Evolutionary conservation across 2,113 vertebrate genomes (phyloP).

Genomic region (Salminus brasiliensis): DNA sequence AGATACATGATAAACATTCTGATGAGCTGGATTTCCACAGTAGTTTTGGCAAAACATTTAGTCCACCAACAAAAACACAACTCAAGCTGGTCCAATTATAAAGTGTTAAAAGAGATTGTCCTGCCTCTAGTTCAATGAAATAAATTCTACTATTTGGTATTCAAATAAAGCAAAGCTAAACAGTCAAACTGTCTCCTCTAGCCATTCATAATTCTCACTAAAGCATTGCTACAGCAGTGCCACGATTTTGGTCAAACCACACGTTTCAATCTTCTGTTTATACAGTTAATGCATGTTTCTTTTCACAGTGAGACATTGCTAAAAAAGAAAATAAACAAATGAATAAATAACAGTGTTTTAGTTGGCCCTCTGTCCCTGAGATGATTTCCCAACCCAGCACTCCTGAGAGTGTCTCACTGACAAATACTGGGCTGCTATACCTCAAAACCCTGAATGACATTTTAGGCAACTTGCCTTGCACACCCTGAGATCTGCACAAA

Average conservation of each 20-base stretch:
- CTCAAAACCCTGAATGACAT: not conserved
- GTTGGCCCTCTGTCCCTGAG: conserved; percentile 33
- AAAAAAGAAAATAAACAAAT: conserved; percentile 25
- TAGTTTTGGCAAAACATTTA: not conserved
- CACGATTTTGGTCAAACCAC: not conserved
- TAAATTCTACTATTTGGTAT: conserved; percentile 17
- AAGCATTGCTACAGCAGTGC: not conserved
- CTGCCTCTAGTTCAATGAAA: conserved; percentile 7
- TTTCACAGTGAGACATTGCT: conserved; percentile 15
- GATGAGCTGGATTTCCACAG: not conserved
- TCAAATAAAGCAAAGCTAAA: not conserved
- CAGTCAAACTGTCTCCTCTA: not conserved
- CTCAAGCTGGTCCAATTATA: conserved; percentile 13
- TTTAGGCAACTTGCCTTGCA: not conserved
- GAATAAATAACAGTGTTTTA: conserved; percentile 25
- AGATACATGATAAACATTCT: not conserved
- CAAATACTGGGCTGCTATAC: not conserved
- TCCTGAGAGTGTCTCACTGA: not conserved
- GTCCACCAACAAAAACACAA: not conserved
- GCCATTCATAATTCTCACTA: not conserved
- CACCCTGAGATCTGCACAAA: conserved; percentile 4
- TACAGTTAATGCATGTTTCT: conserved; percentile 29
- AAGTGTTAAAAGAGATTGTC: conserved; percentile 15
- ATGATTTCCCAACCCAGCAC: conserved; percentile 13
- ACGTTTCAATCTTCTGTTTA: not conserved